Evolutionary conservation across 1,140 invertebrate species (phyloP).

Genomic region (Sitodiplosis mosellana): DNA sequence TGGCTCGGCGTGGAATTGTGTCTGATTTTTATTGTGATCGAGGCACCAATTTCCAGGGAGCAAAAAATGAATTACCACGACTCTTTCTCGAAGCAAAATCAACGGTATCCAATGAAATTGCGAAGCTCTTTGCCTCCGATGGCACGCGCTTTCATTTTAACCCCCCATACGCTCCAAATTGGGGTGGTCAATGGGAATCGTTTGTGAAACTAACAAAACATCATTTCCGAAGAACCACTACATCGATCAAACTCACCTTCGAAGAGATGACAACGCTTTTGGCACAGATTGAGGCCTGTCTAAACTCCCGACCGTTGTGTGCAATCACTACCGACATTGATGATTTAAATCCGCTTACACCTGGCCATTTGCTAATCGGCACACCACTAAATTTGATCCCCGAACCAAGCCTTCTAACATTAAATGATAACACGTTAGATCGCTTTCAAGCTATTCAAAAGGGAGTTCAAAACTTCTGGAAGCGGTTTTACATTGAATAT

Average conservation of each 20-base stretch:
- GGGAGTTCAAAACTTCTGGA: no score
- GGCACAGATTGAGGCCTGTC: constrained; percentile 12
- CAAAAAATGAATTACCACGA: constrained; percentile 7
- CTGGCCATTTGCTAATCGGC: constrained; percentile 9
- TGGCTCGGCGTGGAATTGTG: constrained; percentile 8
- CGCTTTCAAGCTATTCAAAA: no score
- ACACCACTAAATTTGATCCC: no score
- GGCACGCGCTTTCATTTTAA: constrained; percentile 5
- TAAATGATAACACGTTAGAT: no score
- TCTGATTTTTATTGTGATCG: constrained; percentile 14
- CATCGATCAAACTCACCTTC: constrained; percentile 9
- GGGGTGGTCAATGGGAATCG: neutral
- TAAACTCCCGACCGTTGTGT: constrained; percentile 12
- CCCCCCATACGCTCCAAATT: neutral
- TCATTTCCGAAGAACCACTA: constrained; percentile 5
- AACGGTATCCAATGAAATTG: neutral
- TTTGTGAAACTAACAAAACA: neutral
- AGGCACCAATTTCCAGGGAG: constrained; percentile 19
- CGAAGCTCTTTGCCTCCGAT: neutral
- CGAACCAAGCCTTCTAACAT: no score
- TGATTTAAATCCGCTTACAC: constrained; percentile 3
- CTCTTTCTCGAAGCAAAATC: neutral
- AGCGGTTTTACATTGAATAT: no score
- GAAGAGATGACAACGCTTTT: constrained; percentile 13
- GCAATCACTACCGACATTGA: neutral